Percentiles rank a stretch among this genome's conserved stretches.
Conservation (phyloP, 2,113 vertebrate genomes). For the Ctenomys sociabilis region DNA sequence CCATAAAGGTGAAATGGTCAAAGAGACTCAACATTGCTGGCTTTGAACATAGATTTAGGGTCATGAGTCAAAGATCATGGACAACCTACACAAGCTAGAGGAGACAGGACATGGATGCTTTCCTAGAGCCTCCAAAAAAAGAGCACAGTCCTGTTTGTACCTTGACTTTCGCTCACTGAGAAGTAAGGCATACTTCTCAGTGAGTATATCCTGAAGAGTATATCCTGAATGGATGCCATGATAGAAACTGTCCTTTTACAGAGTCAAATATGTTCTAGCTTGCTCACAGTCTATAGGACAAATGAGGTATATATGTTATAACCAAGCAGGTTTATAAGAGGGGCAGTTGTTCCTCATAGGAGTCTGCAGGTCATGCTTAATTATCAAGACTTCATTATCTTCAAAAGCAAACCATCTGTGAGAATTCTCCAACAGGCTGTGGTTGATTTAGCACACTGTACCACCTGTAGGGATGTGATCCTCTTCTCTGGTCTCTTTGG, state of each 20-base stretch:
- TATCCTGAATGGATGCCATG: not conserved
- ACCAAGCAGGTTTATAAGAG: not conserved
- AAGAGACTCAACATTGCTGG: not conserved
- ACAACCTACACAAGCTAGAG: not conserved
- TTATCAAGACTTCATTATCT: not conserved
- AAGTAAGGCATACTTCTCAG: not conserved
- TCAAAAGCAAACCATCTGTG: not conserved
- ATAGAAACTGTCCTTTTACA: not conserved
- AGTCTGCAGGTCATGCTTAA: not conserved
- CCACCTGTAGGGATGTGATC: fast-evolving
- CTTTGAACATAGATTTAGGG: not conserved
- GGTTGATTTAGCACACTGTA: not conserved
- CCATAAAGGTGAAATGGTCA: not conserved
- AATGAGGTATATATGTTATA: not conserved
- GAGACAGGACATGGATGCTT: not conserved
- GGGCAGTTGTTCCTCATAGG: not conserved
- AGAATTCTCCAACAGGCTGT: not conserved
- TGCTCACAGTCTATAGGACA: not conserved
- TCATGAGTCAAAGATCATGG: not conserved
- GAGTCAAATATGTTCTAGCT: not conserved
- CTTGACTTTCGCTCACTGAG: not conserved
- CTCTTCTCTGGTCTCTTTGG: not conserved
- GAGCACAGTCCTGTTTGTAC: not conserved
- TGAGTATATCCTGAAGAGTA: not conserved
- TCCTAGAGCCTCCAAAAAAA: not conserved